Evolutionary conservation across 2,113 vertebrate species (phyloP), one percentile per base, ranked within the genome.

Genomic region (Pogona vitticeps): DNA sequence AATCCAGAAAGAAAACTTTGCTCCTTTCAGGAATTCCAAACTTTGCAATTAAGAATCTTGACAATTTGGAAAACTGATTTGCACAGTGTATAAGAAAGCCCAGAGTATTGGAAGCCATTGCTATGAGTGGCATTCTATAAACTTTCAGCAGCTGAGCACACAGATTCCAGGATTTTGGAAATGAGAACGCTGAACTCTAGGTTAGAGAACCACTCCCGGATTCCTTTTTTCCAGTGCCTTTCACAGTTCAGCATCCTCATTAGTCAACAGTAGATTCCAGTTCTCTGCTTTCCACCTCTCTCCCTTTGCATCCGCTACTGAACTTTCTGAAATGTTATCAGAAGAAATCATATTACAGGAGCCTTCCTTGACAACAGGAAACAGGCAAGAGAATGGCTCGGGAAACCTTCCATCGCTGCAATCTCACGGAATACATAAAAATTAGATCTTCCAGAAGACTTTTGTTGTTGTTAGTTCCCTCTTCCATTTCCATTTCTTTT

Each of bases 191-290:
- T 38, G 18, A 52, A 89, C 77, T 17, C 17, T 3, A 56, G 82
- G 58, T 83, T 13, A 56, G 10, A 65, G 0, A 5, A 28, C 80
- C 79, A 33, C 56, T 65, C 36, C 88, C 91, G 84, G 90, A 75
- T 73, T 86, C 93, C 88, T 58, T 1, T 91, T 79, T 89, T 63
- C 72, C 76, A 59, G 4, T 7, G 58, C 31, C 18, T 65, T 65
- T 67, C 76, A 18, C 6, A 0, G 6, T 2, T 14, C 1, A 13
- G 18, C 7, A 20, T 31, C n/a, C n/a, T n/a, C 0, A 8, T 0
- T 72, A 33, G 28, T 7, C n/a, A 58, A 83, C 42, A 73, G 5
- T 73, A 52, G 61, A 0, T 71, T 0, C 0, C 40, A 67, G 0
- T 42, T 2, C 5, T 17, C 15, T 42, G 31, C 58, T 18, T 76